phyloP scores from a whole-genome alignment of 2,888 invertebrate genomes.

The Daptonema setosum region DNA sequence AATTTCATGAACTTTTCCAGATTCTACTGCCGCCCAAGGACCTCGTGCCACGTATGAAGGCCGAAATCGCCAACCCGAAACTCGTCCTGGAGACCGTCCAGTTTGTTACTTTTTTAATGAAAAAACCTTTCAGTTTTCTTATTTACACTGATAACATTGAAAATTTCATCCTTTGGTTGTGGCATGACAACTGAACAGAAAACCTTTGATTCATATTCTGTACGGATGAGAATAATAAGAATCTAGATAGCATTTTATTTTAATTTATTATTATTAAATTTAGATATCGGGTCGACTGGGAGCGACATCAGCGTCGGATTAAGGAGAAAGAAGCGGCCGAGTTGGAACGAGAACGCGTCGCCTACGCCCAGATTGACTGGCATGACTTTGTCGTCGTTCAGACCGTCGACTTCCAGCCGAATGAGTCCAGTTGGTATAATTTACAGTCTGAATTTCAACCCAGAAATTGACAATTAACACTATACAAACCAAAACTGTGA shows the following conservation, averaged over 20 bases:
- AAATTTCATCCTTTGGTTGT: no score
- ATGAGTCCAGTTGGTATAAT: slow-evolving; percentile 49
- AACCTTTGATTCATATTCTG: no score
- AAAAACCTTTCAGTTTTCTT: no score
- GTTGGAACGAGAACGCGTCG: slow-evolving; percentile 63
- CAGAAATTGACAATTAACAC: background rate
- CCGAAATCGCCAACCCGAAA: background rate
- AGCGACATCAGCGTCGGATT: slow-evolving; percentile 75
- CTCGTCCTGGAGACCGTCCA: background rate
- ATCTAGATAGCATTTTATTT: no score
- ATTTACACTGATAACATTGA: no score
- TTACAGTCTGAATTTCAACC: background rate
- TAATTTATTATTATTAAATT: no score
- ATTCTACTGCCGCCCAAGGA: background rate
- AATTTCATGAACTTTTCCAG: no score
- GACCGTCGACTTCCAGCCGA: slow-evolving; percentile 91
- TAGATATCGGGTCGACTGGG: slow-evolving; percentile 75
- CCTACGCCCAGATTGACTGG: slow-evolving; percentile 95
- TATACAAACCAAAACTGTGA: background rate
- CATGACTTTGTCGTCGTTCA: slow-evolving; percentile 99
- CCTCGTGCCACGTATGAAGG: background rate
- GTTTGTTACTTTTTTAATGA: no score
- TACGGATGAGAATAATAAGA: no score
- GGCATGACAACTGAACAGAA: no score
- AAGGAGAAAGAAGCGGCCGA: slow-evolving; percentile 80